phyloP scores from a whole-genome alignment of 2,888 invertebrate genomes.

The Melanophora roralis region DNA sequence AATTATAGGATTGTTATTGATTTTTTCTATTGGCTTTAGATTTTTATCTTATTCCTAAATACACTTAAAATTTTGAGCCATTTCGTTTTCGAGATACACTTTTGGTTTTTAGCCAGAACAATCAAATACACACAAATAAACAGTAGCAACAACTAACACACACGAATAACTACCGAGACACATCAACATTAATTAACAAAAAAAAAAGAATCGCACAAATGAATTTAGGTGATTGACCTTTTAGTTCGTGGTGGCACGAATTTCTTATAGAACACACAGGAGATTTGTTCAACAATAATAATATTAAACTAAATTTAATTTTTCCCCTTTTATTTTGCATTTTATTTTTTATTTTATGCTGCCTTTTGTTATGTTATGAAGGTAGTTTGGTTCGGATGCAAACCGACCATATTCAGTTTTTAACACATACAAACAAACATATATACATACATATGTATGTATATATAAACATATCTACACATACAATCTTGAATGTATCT shows the following conservation, averaged over 20 bases:
- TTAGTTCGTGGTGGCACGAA: slow-evolving; percentile 1
- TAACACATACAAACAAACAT: slow-evolving; percentile 5
- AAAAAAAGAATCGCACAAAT: neutral
- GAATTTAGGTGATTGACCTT: slow-evolving; percentile 57
- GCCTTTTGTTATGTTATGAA: slow-evolving; percentile 7
- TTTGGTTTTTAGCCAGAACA: neutral
- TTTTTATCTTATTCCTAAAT: neutral
- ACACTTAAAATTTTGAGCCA: neutral
- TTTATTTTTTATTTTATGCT: slow-evolving; percentile 5
- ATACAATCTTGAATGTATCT: too few species aligned
- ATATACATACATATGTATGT: neutral
- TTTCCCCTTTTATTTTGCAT: neutral
- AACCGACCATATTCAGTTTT: slow-evolving; percentile 2
- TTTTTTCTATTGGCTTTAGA: slow-evolving; percentile 18
- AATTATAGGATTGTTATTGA: too few species aligned
- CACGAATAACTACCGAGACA: neutral
- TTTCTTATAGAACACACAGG: neutral
- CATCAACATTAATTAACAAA: slow-evolving; percentile 19
- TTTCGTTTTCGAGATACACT: slow-evolving; percentile 30
- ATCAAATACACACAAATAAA: neutral
- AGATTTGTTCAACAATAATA: slow-evolving; percentile 23
- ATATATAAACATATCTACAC: neutral
- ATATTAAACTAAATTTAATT: slow-evolving; percentile 12
- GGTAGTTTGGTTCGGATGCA: neutral
- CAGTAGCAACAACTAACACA: neutral